A percentile compares a stretch with the other conserved stretches of the same genome.
phyloP scores from a whole-genome alignment of 2,113 vertebrate genomes.

The Burhinus bistriatus region DNA sequence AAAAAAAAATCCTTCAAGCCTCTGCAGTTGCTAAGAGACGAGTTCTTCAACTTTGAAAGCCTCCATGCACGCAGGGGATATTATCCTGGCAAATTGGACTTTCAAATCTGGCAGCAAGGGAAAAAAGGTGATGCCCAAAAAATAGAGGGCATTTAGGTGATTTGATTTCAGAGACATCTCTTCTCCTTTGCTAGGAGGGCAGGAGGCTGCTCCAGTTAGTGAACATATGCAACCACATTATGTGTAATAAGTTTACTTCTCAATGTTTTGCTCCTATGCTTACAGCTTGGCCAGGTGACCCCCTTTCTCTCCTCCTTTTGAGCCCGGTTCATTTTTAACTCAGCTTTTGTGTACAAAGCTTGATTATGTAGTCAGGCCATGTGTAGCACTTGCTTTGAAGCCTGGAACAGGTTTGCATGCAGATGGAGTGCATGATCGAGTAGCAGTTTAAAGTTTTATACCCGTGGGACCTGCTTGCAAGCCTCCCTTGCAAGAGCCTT shows the following conservation, averaged over 20 bases:
- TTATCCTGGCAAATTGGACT: slow-evolving; percentile 72
- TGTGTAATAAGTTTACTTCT: background rate
- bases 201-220: background rate
- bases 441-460: background rate
- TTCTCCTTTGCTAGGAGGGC: background rate
- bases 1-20: background rate
- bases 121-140: slow-evolving; percentile 31
- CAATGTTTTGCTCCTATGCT: background rate
- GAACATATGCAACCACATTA: background rate
- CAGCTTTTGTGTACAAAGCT: background rate
- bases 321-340: background rate
- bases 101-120: slow-evolving; percentile 44
- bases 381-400: slow-evolving; percentile 23
- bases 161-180: slow-evolving; percentile 24
- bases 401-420: background rate
- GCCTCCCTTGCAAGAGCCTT: background rate
- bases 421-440: background rate
- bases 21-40: slow-evolving; percentile 70
- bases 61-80: slow-evolving; percentile 58
- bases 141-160: slow-evolving; percentile 2
- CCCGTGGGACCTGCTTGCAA: background rate
- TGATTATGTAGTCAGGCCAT: background rate
- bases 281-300: slow-evolving; percentile 33
- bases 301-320: background rate
- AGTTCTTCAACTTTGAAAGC: slow-evolving; percentile 71